Percentiles rank a stretch among this genome's conserved stretches.
phyloP scores from a whole-genome alignment of 2,888 invertebrate species.

The Leptodirus hochenwartii region DNA sequence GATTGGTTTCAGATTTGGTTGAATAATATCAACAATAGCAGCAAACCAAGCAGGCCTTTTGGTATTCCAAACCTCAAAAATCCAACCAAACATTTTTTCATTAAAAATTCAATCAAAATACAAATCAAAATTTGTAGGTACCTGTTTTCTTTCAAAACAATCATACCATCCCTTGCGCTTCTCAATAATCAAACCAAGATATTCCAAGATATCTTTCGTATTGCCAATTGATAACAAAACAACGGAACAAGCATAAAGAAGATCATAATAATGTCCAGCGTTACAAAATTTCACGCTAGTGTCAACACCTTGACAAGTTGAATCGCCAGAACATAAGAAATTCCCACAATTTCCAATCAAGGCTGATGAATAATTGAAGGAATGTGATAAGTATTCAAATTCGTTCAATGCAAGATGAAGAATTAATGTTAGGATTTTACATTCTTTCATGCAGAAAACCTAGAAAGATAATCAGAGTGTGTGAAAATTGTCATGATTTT shows the following conservation, averaged over 20 bases:
- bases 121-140: slow-evolving; percentile 22
- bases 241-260: slow-evolving; percentile 43
- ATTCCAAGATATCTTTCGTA: slow-evolving; percentile 40
- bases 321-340: slow-evolving; percentile 53
- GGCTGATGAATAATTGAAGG: slow-evolving; percentile 1
- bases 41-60: slow-evolving; percentile 61
- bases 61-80: slow-evolving; percentile 59
- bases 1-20: slow-evolving; percentile 41
- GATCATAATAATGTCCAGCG: slow-evolving; percentile 29
- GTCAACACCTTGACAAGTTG: slow-evolving; percentile 24
- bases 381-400: slow-evolving; percentile 24
- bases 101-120: no score
- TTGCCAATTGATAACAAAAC: slow-evolving; percentile 44
- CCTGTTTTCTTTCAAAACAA: slow-evolving; percentile 58
- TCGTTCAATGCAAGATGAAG: slow-evolving; percentile 32
- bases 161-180: slow-evolving; percentile 44
- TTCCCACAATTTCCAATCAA: slow-evolving; percentile 32
- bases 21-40: slow-evolving; percentile 45
- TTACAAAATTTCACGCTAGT: slow-evolving; percentile 14
- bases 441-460: slow-evolving; percentile 56
- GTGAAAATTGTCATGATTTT: not conserved
- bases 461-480: slow-evolving; percentile 20
- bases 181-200: slow-evolving; percentile 41
- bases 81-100: not conserved
- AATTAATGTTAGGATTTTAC: slow-evolving; percentile 39